These are phyloP conservation scores for Potamilus streckersoni DNA, from an alignment of 1,140 invertebrate genomes.

Conservation along the genomic window DNA sequence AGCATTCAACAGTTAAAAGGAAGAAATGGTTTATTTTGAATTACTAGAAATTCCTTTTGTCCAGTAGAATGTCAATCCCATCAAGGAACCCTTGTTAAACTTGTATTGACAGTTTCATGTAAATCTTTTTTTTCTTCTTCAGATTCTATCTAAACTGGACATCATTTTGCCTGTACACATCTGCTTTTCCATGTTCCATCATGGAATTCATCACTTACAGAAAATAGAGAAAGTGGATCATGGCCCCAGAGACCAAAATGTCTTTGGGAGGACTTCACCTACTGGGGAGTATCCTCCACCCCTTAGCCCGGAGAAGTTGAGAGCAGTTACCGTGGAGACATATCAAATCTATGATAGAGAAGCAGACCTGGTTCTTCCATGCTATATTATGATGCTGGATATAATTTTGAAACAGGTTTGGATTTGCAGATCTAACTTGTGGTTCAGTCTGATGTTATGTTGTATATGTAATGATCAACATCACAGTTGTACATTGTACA, in stretches of 20 bases:
- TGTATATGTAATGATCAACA: too few species aligned
- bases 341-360: constrained; percentile 60
- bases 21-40: too few species aligned
- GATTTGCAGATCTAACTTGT: too few species aligned
- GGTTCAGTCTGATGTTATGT: too few species aligned
- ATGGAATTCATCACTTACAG: constrained; percentile 53
- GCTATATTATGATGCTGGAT: constrained; percentile 97
- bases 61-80: too few species aligned
- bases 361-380: constrained; percentile 77
- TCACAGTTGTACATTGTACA: too few species aligned
- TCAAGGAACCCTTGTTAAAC: too few species aligned
- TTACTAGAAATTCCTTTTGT: too few species aligned
- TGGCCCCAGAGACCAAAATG: background rate
- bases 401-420: constrained; percentile 91
- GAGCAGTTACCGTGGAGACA: constrained; percentile 40
- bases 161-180: constrained; percentile 64
- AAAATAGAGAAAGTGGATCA: constrained; percentile 16
- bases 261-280: constrained; percentile 13
- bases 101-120: too few species aligned
- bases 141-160: constrained; percentile 65
- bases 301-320: constrained; percentile 56
- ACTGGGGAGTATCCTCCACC: constrained; percentile 53
- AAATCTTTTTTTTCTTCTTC: constrained; percentile 10
- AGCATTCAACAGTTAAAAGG: too few species aligned
- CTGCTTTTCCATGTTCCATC: constrained; percentile 60